Conservation (phyloP, 2,888 invertebrate genomes). For the Neoaliturus tenellus region DNA sequence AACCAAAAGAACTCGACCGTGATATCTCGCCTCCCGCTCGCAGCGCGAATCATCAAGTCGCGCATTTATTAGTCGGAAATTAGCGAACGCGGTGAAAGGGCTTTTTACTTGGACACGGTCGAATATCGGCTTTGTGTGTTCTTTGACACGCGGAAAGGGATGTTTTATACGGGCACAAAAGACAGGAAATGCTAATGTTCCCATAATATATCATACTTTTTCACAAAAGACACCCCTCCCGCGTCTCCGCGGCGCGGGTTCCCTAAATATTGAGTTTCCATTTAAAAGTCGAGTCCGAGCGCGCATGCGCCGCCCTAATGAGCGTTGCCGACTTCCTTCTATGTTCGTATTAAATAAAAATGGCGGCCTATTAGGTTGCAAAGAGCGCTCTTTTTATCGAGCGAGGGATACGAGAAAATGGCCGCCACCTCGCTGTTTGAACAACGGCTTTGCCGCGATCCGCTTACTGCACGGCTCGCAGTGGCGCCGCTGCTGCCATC, state of each 20-base stretch:
- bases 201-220: conserved; percentile 53
- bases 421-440: conserved; percentile 56
- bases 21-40: conserved; percentile 9
- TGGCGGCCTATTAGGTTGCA: conserved; percentile 60
- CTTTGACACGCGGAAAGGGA: conserved; percentile 49
- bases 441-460: conserved; percentile 49
- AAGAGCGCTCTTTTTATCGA: conserved; percentile 59
- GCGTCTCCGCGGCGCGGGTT: conserved; percentile 27
- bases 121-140: conserved; percentile 47
- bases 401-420: conserved; percentile 56
- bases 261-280: conserved; percentile 56
- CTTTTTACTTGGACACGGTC: conserved; percentile 47
- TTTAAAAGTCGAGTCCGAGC: conserved; percentile 53
- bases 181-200: conserved; percentile 52
- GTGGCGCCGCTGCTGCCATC: background rate
- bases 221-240: conserved; percentile 50
- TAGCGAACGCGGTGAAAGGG: conserved; percentile 40
- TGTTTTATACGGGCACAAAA: conserved; percentile 49
- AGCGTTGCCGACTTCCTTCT: conserved; percentile 57
- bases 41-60: conserved; percentile 13
- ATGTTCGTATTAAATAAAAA: conserved; percentile 60
- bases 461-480: conserved; percentile 6
- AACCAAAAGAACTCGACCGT: conserved; percentile 41
- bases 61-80: conserved; percentile 35
- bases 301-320: conserved; percentile 54